Conservation (phyloP, 2,888 invertebrate genomes). For the Acheta domesticus region DNA sequence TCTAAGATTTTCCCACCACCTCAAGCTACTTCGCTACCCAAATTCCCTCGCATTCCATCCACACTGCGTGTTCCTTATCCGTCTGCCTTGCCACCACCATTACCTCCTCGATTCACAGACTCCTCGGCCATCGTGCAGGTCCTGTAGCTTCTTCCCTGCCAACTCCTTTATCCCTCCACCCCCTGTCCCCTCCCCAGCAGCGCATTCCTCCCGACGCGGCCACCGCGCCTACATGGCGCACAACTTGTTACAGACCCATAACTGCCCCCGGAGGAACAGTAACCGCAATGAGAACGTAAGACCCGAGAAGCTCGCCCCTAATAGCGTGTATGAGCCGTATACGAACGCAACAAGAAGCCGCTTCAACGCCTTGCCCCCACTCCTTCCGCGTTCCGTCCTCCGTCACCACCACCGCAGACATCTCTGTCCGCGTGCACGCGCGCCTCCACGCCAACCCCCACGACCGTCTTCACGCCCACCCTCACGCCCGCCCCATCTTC, state of each 20-base stretch:
- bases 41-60: too few species aligned
- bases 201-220: background rate
- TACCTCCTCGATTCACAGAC: background rate
- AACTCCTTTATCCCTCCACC: background rate
- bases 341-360: background rate
- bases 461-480: too few species aligned
- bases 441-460: too few species aligned
- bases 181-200: background rate
- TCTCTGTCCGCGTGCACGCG: too few species aligned
- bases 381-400: background rate
- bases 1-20: too few species aligned
- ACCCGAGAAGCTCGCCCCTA: background rate
- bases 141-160: background rate
- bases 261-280: slow-evolving; percentile 1
- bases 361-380: background rate
- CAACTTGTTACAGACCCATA: slow-evolving; percentile 1
- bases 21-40: too few species aligned
- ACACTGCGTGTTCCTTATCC: background rate
- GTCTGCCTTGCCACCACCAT: background rate
- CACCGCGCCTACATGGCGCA: background rate
- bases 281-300: slow-evolving; percentile 18
- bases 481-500: too few species aligned
- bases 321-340: slow-evolving; percentile 5
- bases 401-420: background rate
- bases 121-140: background rate